Evolutionary conservation across 2,888 invertebrate genomes (phyloP).

Genomic region (Ceraclea dissimilis): DNA sequence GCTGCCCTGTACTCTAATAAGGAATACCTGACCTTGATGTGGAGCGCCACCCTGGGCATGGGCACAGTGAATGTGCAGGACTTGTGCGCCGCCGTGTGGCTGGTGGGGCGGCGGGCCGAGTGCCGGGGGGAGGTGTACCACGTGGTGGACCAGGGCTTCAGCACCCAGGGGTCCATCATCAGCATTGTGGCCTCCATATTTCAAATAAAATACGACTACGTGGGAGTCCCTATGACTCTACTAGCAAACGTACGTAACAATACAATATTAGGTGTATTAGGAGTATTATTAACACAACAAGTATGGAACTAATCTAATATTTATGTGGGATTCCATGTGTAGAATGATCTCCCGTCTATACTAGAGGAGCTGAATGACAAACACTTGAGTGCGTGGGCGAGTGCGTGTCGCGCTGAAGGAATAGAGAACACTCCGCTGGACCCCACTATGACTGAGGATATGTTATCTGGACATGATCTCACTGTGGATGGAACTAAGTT

Average conservation of each 20-base stretch:
- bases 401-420: constrained; percentile 66
- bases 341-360: constrained; percentile 72
- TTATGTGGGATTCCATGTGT: too few relatives aligned
- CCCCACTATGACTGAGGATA: constrained; percentile 78
- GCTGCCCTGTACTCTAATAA: constrained; percentile 84
- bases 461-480: constrained; percentile 73
- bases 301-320: too few relatives aligned
- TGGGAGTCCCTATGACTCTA: constrained; percentile 73
- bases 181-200: constrained; percentile 75
- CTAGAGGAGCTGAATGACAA: constrained; percentile 91
- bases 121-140: constrained; percentile 64
- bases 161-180: constrained; percentile 79
- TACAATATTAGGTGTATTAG: not conserved
- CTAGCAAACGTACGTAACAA: constrained; percentile 60
- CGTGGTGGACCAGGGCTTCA: constrained; percentile 73
- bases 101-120: constrained; percentile 49
- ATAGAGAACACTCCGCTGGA: constrained; percentile 81
- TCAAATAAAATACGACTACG: constrained; percentile 79
- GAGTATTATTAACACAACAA: too few relatives aligned
- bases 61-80: constrained; percentile 85
- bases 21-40: constrained; percentile 86
- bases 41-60: constrained; percentile 76
- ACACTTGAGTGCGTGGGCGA: constrained; percentile 88
- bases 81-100: constrained; percentile 76
- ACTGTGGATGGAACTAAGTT: constrained; percentile 65